Conservation (phyloP, 1,140 invertebrate species). For the Trinorchestia longiramus region DNA sequence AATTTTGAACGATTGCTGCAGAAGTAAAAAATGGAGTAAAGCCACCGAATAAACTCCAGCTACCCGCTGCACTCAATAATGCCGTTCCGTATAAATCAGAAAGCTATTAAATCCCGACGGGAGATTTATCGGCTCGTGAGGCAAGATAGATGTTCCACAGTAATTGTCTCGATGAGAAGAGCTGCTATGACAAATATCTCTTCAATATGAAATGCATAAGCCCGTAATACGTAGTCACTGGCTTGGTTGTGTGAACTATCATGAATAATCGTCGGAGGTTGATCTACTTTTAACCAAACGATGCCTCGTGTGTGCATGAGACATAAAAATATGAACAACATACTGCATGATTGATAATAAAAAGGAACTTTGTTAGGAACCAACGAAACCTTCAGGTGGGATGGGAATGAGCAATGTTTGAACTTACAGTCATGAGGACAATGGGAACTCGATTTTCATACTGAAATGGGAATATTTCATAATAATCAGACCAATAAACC, state of each 20-base stretch:
- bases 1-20: constrained; percentile 3
- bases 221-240: not conserved
- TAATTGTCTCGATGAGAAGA: constrained; percentile 51
- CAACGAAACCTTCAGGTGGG: not conserved
- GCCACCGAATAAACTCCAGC: constrained; percentile 25
- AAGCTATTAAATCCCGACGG: constrained; percentile 49
- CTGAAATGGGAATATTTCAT: no score
- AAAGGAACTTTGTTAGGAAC: not conserved
- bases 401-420: not conserved
- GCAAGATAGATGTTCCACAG: constrained; percentile 51
- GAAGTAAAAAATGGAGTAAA: constrained; percentile 3
- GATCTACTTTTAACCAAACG: not conserved
- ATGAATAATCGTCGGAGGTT: not conserved
- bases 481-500: not conserved
- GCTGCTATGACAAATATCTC: constrained; percentile 51
- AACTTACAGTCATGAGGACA: no score
- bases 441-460: not conserved
- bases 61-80: constrained; percentile 44
- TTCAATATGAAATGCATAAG: constrained; percentile 45
- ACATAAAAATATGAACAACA: not conserved
- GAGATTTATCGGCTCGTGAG: constrained; percentile 41
- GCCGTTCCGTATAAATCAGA: constrained; percentile 51
- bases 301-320: not conserved
- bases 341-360: not conserved
- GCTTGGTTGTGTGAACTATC: not conserved